Evolutionary conservation across 2,888 invertebrate genomes (phyloP), one percentile per base, ranked within the genome.

Genomic region (Clepsis dumicolana): DNA sequence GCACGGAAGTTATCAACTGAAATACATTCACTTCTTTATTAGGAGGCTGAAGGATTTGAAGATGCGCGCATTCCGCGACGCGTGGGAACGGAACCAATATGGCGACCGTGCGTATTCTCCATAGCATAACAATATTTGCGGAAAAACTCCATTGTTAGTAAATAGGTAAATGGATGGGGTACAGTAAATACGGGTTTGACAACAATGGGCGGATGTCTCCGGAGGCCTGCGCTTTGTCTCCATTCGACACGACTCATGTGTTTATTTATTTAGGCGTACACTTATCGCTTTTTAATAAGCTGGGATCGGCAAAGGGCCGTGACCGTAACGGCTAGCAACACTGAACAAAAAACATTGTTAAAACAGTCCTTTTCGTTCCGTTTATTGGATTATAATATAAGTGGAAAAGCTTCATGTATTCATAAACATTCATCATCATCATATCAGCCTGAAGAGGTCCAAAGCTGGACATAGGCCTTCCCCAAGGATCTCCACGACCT

Each of bases 171-270:
- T 68, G 57, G 59, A 68, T 53, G 52, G 21, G 10, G 54, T 61
- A 57, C 56, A 62, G 57, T 68, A 63, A 68, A 53, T 35, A 61
- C 63, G 57, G 38, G 41, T 67, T 66, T 69, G 60, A 29, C 61
- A 76, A 87, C 87, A 88, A 88, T 88, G 81, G 80, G 77, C 87
- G 87, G 87, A 87, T 86, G 87, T 84, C 76, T 79, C 41, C 25
- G n/a, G 41, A 59, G 27, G 41, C 24, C 44, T 29, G 57, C 59
- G 52, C 27, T 72, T 78, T 73, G 77, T 77, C 78, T 79, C 77
- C 77, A 69, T 53, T 50, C 72, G 70, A 77, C 78, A 74, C 66
- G 71, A 74, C 72, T 71, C 70, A 72, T 71, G 76, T 72, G 78
- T 78, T 76, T 76, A 72, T 71, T 73, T 64, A 53, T 65, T 64